phyloP scores from a whole-genome alignment of 2,797 vertebrate species.

The Nannoperca obscura region DNA sequence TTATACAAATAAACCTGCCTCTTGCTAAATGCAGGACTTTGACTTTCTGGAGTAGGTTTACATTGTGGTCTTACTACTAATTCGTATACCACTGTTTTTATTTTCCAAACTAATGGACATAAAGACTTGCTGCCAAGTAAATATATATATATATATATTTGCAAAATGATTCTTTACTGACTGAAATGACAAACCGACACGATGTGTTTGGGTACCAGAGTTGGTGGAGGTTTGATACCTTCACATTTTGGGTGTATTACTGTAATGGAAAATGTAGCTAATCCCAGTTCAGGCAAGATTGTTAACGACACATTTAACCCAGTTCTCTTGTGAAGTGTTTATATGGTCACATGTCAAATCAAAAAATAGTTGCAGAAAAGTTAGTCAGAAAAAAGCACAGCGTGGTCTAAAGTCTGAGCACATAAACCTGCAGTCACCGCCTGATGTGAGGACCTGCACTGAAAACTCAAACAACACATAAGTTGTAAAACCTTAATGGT shows the following conservation, averaged over 20 bases:
- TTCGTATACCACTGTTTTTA: neutral
- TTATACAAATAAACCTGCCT: neutral
- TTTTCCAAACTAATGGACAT: neutral
- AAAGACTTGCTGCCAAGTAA: neutral
- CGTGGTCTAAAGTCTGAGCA: neutral
- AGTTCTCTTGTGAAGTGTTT: constrained; percentile 25
- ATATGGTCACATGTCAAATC: constrained; percentile 10
- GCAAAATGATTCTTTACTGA: neutral
- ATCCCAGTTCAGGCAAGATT: constrained; percentile 15
- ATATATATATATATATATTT: neutral
- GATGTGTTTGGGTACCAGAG: neutral
- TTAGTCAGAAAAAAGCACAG: neutral
- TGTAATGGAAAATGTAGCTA: constrained; percentile 42
- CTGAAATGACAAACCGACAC: neutral
- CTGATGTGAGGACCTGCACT: neutral
- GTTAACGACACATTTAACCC: constrained; percentile 24
- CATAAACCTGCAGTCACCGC: neutral
- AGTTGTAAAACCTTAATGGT: neutral
- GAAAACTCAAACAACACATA: neutral
- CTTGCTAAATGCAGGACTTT: neutral
- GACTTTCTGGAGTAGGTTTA: neutral
- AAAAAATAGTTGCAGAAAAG: neutral
- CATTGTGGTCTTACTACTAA: neutral
- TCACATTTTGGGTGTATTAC: neutral
- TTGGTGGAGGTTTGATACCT: neutral